Evolutionary conservation across 2,888 invertebrate species (phyloP), one percentile per base, ranked within the genome.

Genomic region (Lumbricus terrestris): DNA sequence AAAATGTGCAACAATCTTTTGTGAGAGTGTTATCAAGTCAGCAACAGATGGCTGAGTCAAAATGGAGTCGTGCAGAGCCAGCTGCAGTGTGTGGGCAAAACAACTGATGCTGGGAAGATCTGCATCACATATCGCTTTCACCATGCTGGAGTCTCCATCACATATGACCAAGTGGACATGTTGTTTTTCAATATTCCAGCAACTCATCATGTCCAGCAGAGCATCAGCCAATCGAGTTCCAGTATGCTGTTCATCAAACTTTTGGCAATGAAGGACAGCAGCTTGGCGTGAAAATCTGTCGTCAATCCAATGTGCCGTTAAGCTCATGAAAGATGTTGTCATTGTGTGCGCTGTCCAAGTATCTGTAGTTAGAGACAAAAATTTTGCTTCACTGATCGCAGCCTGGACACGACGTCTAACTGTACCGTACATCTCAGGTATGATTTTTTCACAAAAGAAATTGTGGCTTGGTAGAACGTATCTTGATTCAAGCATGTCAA

Each of bases 101-200:
- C 82, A 82, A 82, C 82, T 82, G 82, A 34, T 33, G 82, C 82
- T 82, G n/a, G 82, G 82, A 82, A 82, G 82, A 82, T 82, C n/a
- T 82, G 82, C 82, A 82, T 82, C 82, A 82, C 82, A 33, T 34
- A 15, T 82, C 82, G 82, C 82, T 82, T 82, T 82, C 33, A 82
- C 82, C n/a, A 82, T 82, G 82, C 33, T 82, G 82, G 82, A 8
- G n/a, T 3, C 82, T 82, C n/a, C 82, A 82, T 82, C 82, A 29
- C 82, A 33, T 33, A 82, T n/a, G 82, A 82, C 82, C 82, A 82
- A 4, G 34, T 82, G 82, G 34, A 82, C 82, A 82, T 33, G 82
- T 33, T 82, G 33, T 82, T 82, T 82, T 33, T 82, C 82, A 82
- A 82, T 82, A 82, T 34, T 82, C 82, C 82, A 82, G 33, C 34